Evolutionary conservation across 2,888 invertebrate species (phyloP).

Genomic region (Schizotus pectinicornis): DNA sequence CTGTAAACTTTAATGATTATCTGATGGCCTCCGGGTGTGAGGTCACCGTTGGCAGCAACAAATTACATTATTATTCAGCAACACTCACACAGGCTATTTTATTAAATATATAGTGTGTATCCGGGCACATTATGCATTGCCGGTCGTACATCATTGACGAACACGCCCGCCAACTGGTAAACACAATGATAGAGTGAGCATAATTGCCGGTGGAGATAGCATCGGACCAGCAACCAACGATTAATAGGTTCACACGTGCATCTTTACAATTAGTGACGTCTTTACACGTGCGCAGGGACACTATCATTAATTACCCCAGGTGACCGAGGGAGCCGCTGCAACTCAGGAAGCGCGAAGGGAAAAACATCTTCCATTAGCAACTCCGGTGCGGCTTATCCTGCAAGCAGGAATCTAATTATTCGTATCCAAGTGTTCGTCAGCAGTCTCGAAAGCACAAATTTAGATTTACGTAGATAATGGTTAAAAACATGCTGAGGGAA

Average conservation of each 20-base stretch:
- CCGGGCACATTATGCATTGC: constrained; percentile 52
- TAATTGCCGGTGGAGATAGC: constrained; percentile 50
- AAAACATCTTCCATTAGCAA: too few species aligned
- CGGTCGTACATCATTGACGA: constrained; percentile 49
- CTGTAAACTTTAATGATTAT: constrained; percentile 52
- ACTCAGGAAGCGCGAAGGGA: too few species aligned
- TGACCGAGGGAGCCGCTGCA: constrained; percentile 12
- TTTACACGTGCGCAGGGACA: constrained; percentile 14
- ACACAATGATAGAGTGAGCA: constrained; percentile 52
- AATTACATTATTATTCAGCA: constrained; percentile 55
- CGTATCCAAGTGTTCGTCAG: too few species aligned
- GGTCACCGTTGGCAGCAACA: constrained; percentile 54
- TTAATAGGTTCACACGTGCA: constrained; percentile 50
- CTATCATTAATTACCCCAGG: constrained; percentile 8
- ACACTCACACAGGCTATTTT: constrained; percentile 50
- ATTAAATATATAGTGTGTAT: constrained; percentile 50
- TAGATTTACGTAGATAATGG: too few species aligned
- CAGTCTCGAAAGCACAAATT: too few species aligned
- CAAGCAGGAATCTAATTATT: too few species aligned
- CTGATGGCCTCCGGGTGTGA: constrained; percentile 49
- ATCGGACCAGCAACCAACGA: constrained; percentile 46
- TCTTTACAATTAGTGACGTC: constrained; percentile 36
- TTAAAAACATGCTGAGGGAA: too few species aligned
- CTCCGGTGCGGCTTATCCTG: too few species aligned
- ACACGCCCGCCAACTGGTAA: constrained; percentile 52